phyloP scores from a whole-genome alignment of 2,797 vertebrate genomes.

The Gephyroberyx darwinii region DNA sequence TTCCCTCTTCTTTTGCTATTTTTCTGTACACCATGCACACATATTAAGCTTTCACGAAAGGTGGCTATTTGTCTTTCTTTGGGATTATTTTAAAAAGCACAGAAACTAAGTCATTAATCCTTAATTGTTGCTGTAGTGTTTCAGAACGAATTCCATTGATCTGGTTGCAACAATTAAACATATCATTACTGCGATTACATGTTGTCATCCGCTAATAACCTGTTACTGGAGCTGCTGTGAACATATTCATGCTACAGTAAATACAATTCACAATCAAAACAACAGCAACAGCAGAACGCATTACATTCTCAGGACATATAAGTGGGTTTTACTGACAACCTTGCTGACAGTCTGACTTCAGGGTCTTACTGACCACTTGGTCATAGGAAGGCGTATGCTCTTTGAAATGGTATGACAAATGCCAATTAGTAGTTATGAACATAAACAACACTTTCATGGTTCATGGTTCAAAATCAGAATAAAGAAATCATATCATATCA shows the following conservation, averaged over 20 bases:
- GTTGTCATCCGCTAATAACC: slow-evolving; percentile 52
- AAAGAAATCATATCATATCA: too few species aligned
- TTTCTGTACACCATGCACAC: not conserved
- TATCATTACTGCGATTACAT: slow-evolving; percentile 58
- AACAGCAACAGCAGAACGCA: slow-evolving; percentile 1
- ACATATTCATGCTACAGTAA: slow-evolving; percentile 15
- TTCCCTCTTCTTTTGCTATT: too few species aligned
- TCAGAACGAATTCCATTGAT: slow-evolving; percentile 31
- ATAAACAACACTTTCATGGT: too few species aligned
- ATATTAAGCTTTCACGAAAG: not conserved
- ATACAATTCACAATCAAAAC: slow-evolving; percentile 10
- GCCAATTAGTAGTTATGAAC: too few species aligned
- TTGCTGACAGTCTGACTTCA: not conserved
- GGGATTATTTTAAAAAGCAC: slow-evolving; percentile 2
- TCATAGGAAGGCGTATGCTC: too few species aligned
- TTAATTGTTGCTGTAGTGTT: slow-evolving; percentile 10
- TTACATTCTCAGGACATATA: not conserved
- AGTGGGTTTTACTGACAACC: not conserved
- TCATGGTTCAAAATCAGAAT: too few species aligned
- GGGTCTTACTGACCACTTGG: not conserved
- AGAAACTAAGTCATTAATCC: not conserved
- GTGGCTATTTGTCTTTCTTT: not conserved
- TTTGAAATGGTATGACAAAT: too few species aligned
- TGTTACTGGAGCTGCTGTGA: slow-evolving; percentile 41
- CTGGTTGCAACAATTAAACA: slow-evolving; percentile 51